Percentiles rank a stretch among this genome's conserved stretches.
These are phyloP conservation scores for Malaclemys terrapin DNA, from an alignment of 2,113 vertebrate genomes.

Conservation along the genomic window DNA sequence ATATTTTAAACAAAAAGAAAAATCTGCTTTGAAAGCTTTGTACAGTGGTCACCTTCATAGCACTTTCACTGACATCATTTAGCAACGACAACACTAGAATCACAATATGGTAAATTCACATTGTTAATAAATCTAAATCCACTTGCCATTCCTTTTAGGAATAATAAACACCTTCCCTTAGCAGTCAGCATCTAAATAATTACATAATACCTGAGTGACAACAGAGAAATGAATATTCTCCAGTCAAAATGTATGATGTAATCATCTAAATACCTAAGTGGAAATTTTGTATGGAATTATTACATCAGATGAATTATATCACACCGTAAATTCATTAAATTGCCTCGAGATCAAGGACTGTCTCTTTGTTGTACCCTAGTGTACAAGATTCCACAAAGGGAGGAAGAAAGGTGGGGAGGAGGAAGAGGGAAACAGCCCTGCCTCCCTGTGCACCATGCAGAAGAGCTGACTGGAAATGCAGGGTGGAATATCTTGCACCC, in stretches of 20 bases:
- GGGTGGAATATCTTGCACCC: not conserved
- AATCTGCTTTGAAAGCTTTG: not conserved
- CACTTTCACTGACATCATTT: not conserved
- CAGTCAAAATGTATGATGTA: slow-evolving; percentile 54
- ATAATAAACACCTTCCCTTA: not conserved
- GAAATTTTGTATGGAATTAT: slow-evolving; percentile 48
- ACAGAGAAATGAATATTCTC: slow-evolving; percentile 32
- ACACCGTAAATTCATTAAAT: not conserved
- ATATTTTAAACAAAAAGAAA: not conserved
- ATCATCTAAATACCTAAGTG: slow-evolving; percentile 43
- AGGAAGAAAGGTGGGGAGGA: not conserved
- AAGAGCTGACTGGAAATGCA: not conserved
- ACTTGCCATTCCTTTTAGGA: not conserved
- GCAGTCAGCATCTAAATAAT: slow-evolving; percentile 8
- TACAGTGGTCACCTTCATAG: not conserved
- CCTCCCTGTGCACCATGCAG: not conserved
- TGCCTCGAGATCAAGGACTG: not conserved
- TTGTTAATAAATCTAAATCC: slow-evolving; percentile 16
- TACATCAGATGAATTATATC: slow-evolving; percentile 35
- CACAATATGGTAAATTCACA: not conserved
- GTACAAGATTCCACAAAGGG: not conserved
- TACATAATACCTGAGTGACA: slow-evolving; percentile 36
- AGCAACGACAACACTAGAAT: not conserved
- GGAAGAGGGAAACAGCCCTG: not conserved
- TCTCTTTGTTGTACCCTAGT: not conserved